Evolutionary conservation across 2,888 invertebrate species (phyloP), one percentile per base, ranked within the genome.

Genomic region (Sphecodes monilicornis): DNA sequence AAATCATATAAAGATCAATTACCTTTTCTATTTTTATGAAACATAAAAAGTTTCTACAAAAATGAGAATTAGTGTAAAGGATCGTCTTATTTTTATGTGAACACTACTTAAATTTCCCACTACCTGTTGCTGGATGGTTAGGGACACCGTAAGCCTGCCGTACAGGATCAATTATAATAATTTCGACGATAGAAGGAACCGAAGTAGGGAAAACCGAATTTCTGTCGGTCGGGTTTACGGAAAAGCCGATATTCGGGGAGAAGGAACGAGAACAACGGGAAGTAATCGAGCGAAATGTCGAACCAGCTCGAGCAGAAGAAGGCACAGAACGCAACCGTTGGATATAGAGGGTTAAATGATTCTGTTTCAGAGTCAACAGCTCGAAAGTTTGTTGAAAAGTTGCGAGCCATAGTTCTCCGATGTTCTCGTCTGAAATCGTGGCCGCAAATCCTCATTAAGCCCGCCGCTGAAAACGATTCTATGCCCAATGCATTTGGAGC

Each of bases 361-460:
- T 64, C 64, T 64, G 64, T 64, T 64, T 64, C 32, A 32, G 64
- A 64, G 64, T 64, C 64, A 64, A 64, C 64, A 64, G 64, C 64
- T 64, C 64, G 64, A 64, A 64, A 64, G 64, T 64, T 64, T 64
- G 32, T 18, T 18, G 64, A 64, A 32, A 64, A 64, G 64, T 64
- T 64, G 29, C 64, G 18, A 18, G 18, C 18, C 29, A 18, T 8
- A 32, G 64, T 64, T 32, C 29, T 4, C 32, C 64, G 64, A 64
- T 32, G 32, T 64, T 64, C 64, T 2, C 32, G 64, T 32, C 64
- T 64, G 29, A 16, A 18, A 64, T 64, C 32, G 32, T 16, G 16
- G 26, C 16, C 57, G 57, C 26, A 57, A 57, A 57, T 57, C 26
- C 57, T 57, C 57, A 13, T 57, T 57, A 29, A 50, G 22, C 50